These are phyloP conservation scores for Gonioctena quinquepunctata DNA, from an alignment of 1,140 invertebrate species.

Conservation along the genomic window DNA sequence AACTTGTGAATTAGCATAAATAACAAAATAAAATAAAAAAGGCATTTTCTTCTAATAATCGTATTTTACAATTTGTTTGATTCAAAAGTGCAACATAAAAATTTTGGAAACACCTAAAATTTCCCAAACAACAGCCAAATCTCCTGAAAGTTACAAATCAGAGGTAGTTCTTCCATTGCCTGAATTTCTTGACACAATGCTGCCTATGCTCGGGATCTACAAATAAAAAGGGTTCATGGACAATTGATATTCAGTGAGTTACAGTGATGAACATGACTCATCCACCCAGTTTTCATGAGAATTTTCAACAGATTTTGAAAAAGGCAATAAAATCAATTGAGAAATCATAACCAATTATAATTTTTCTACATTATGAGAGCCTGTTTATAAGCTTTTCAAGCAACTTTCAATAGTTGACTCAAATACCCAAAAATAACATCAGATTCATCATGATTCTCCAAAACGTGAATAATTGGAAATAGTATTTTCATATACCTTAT, in stretches of 20 bases:
- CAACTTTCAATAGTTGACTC: too few species aligned
- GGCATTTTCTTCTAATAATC: not conserved
- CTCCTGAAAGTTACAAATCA: conserved; percentile 1
- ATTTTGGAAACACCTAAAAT: conserved; percentile 2
- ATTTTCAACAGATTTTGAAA: too few species aligned
- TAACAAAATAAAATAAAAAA: conserved; percentile 4
- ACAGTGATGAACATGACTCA: too few species aligned
- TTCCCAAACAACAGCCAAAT: not conserved
- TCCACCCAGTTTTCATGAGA: too few species aligned
- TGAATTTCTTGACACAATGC: conserved; percentile 16
- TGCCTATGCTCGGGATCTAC: conserved; percentile 9
- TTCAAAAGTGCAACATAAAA: not conserved
- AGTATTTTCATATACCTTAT: too few species aligned
- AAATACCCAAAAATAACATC: too few species aligned
- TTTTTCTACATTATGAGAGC: too few species aligned
- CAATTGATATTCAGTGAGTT: not conserved
- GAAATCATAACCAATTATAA: too few species aligned
- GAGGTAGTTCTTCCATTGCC: conserved; percentile 14
- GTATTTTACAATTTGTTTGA: not conserved
- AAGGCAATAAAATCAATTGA: too few species aligned
- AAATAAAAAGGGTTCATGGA: not conserved
- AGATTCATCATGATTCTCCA: too few species aligned
- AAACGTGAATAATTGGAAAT: too few species aligned
- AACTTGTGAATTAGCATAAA: not conserved
- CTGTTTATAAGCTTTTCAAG: too few species aligned